Conservation (phyloP, 2,888 invertebrate species). For the Zaprionus bogoriensis region DNA sequence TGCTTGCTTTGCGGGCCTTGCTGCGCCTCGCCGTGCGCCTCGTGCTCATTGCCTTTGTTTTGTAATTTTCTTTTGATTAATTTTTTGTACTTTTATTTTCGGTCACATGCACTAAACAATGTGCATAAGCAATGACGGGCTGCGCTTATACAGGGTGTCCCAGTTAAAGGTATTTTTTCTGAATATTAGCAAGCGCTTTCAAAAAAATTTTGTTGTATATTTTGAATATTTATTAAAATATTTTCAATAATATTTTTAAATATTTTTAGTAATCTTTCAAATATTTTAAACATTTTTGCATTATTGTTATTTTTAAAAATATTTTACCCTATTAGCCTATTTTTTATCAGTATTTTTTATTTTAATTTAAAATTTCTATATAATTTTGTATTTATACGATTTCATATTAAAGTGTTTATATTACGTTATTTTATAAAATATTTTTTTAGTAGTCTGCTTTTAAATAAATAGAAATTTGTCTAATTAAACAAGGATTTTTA, state of each 20-base stretch:
- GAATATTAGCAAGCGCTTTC: too few species aligned
- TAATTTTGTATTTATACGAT: neutral
- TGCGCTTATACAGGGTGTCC: slow-evolving; percentile 39
- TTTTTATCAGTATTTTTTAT: too few species aligned
- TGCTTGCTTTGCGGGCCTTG: slow-evolving; percentile 27
- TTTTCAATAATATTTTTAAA: neutral
- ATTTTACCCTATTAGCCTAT: too few species aligned
- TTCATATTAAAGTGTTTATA: neutral
- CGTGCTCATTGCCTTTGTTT: slow-evolving; percentile 52
- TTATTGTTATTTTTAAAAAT: too few species aligned
- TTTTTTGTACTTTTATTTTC: slow-evolving; percentile 54
- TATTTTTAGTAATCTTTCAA: neutral
- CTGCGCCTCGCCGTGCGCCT: slow-evolving; percentile 18
- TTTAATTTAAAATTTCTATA: neutral
- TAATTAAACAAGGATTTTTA: too few species aligned
- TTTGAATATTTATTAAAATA: too few species aligned
- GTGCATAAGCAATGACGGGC: slow-evolving; percentile 4
- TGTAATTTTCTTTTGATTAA: slow-evolving; percentile 65
- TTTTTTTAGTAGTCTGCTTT: too few species aligned
- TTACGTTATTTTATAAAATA: neutral
- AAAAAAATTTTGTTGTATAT: too few species aligned
- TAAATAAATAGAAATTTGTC: too few species aligned
- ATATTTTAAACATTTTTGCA: neutral
- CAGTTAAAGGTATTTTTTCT: neutral
- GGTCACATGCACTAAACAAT: slow-evolving; percentile 42